Conservation (phyloP, 37 sponge, comb jelly and placozoan species). For the Diacarnus erythraeanus region DNA sequence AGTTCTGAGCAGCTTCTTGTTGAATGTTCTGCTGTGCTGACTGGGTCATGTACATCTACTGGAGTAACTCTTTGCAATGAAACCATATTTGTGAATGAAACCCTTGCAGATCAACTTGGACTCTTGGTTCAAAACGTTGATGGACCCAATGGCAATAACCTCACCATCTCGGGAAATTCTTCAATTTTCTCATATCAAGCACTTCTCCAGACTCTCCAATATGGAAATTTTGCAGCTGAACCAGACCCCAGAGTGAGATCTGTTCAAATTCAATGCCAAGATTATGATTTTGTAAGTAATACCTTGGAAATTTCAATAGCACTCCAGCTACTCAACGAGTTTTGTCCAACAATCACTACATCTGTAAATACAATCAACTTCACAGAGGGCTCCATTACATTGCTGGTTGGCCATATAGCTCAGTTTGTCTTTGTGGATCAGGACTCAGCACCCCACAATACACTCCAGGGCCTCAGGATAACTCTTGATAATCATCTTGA, state of each 20-base stretch:
- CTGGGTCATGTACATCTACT: neutral
- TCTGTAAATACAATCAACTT: neutral
- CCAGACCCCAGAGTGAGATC: conserved; percentile 13
- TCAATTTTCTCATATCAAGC: conserved; percentile 8
- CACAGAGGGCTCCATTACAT: conserved; percentile 17
- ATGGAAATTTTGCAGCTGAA: conserved; percentile 38
- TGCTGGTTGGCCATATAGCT: neutral
- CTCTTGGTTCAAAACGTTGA: neutral
- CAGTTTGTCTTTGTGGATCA: conserved; percentile 15
- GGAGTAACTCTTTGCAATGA: conserved; percentile 41
- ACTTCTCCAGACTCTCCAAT: conserved; percentile 30
- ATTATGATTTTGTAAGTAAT: conserved; percentile 14
- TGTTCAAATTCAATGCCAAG: conserved; percentile 27
- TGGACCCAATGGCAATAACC: neutral
- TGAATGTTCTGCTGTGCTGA: neutral
- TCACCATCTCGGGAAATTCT: conserved; percentile 28
- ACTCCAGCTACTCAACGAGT: conserved; percentile 36
- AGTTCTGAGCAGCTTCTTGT: neutral
- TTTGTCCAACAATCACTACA: conserved; percentile 25
- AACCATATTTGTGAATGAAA: conserved; percentile 9
- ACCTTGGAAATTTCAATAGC: conserved; percentile 4
- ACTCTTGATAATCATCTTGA: conserved; percentile 15
- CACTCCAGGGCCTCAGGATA: neutral
- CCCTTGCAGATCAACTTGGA: neutral
- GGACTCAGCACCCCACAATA: conserved; percentile 33